These are phyloP conservation scores for Abrostola tripartita DNA, from an alignment of 2,888 invertebrate genomes.

Conservation along the genomic window DNA sequence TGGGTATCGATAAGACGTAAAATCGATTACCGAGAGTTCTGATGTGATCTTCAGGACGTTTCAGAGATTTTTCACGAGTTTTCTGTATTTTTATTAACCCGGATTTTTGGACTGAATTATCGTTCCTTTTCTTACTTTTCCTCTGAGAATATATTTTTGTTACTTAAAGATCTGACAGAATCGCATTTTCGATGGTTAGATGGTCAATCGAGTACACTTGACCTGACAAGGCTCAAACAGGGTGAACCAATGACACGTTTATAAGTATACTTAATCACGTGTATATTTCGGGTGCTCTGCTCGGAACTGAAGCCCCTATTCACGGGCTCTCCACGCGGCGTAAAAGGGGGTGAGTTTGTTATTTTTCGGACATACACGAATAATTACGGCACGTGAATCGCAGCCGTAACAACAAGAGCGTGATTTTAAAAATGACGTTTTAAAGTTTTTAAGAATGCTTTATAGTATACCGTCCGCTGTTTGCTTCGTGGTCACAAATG, in stretches of 20 bases:
- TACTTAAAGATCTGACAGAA: not conserved
- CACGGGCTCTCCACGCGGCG: not conserved
- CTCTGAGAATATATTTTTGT: no score
- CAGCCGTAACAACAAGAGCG: not conserved
- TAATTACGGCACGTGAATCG: not conserved
- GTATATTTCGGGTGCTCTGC: conserved; percentile 1
- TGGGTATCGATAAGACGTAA: conserved; percentile 28
- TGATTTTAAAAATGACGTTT: not conserved
- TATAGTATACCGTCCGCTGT: no score
- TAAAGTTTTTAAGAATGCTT: no score
- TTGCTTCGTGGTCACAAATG: no score
- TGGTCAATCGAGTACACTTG: not conserved
- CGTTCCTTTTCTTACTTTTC: not conserved
- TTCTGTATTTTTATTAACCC: not conserved
- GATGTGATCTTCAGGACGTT: conserved; percentile 7
- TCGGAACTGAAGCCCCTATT: not conserved
- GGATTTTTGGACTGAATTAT: not conserved
- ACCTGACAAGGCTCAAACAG: not conserved
- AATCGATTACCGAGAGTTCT: conserved; percentile 16
- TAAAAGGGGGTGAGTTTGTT: not conserved
- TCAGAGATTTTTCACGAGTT: conserved; percentile 4
- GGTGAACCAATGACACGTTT: not conserved
- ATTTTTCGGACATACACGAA: not conserved
- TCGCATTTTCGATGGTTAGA: not conserved
- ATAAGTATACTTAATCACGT: conserved; percentile 4